phyloP scores from a whole-genome alignment of 2,113 vertebrate species.

The Mola mola region DNA sequence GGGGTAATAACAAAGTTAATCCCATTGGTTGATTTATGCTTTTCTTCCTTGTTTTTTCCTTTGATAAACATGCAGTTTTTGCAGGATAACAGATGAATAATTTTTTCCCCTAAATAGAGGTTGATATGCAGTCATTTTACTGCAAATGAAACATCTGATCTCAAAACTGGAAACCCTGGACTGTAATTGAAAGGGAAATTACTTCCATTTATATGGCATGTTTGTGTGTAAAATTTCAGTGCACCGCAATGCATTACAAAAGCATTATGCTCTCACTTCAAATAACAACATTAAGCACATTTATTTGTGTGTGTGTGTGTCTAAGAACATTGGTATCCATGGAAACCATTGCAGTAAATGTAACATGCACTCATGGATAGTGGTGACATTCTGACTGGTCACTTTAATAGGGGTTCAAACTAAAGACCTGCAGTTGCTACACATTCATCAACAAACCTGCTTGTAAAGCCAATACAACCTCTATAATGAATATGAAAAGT shows the following conservation, averaged over 20 bases:
- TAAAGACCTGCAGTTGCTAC: constrained; percentile 17
- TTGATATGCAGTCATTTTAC: neutral
- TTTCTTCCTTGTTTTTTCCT: too few species aligned
- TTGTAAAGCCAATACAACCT: constrained; percentile 20
- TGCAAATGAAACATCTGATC: too few species aligned
- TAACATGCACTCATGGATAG: constrained; percentile 33
- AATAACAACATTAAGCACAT: constrained; percentile 25
- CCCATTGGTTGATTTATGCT: neutral
- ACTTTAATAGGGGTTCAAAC: constrained; percentile 41
- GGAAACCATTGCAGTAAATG: constrained; percentile 68
- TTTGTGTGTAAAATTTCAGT: neutral
- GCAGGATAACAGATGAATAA: too few species aligned
- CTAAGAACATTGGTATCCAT: constrained; percentile 63
- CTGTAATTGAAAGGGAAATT: too few species aligned
- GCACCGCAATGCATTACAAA: constrained; percentile 3
- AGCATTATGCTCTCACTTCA: neutral
- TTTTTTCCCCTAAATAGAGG: too few species aligned
- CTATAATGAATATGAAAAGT: constrained; percentile 16
- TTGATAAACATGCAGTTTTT: too few species aligned
- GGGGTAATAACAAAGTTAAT: constrained; percentile 18
- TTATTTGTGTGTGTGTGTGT: neutral
- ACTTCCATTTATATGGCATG: too few species aligned
- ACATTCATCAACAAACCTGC: constrained; percentile 14
- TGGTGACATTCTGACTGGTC: constrained; percentile 13
- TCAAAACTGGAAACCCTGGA: too few species aligned